Evolutionary conservation across 2,888 invertebrate species (phyloP).

Genomic region (Acrocyrtus sp.): DNA sequence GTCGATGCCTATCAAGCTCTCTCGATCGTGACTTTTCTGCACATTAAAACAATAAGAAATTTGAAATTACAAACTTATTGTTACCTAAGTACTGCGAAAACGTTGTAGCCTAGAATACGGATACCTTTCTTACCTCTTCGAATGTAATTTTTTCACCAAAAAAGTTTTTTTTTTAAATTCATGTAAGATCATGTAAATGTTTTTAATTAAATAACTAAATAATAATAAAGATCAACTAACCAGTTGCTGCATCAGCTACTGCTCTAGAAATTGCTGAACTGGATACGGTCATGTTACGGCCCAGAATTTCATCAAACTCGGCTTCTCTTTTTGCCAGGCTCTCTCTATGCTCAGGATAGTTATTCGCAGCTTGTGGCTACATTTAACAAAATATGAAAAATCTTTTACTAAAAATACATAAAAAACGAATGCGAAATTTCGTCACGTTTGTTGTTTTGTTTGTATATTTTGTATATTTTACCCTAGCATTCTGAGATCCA

Average conservation of each 20-base stretch:
- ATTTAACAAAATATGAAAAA: neutral
- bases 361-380: conserved; percentile 44
- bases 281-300: conserved; percentile 95
- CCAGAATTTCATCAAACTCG: conserved; percentile 99
- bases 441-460: no score
- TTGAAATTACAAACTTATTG: neutral
- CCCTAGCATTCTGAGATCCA: neutral
- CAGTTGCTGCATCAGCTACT: conserved; percentile 96
- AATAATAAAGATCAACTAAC: conserved; percentile 64
- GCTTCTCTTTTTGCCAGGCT: conserved; percentile 80
- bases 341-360: conserved; percentile 64
- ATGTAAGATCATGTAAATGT: conserved; percentile 97
- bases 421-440: no score
- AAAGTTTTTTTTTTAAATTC: conserved; percentile 98
- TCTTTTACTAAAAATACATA: neutral
- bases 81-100: neutral
- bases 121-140: no score
- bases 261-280: conserved; percentile 97
- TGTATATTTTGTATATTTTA: neutral
- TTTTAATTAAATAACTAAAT: conserved; percentile 88
- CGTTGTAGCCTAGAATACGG: no score
- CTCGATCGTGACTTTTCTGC: conserved; percentile 12
- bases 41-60: neutral
- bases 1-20: neutral
- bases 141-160: no score